Conservation (phyloP, 2,113 vertebrate genomes). For the Gulo gulo region DNA sequence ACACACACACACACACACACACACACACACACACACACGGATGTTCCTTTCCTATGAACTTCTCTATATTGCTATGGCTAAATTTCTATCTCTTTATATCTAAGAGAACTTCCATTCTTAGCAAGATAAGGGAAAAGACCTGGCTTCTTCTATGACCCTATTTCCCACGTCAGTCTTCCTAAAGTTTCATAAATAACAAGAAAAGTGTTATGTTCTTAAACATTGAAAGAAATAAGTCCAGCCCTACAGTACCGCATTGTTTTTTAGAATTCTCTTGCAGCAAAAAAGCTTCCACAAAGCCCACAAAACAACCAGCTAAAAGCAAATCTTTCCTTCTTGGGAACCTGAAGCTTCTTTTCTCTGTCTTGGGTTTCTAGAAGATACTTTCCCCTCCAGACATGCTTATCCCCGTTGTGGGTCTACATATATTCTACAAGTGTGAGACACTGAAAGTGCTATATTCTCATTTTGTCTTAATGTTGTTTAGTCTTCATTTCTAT, state of each 20-base stretch:
- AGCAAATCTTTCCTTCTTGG: not conserved
- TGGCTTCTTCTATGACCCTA: not conserved
- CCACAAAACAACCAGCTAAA: not conserved
- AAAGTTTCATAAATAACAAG: not conserved
- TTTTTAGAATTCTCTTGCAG: not conserved
- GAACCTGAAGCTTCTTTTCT: not conserved
- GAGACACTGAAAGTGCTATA: not conserved
- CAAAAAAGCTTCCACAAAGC: not conserved
- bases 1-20: too few species aligned
- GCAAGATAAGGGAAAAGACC: not conserved
- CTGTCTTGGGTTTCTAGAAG: not conserved
- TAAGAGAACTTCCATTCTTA: not conserved
- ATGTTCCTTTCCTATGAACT: not conserved
- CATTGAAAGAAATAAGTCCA: not conserved
- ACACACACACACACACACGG: not conserved
- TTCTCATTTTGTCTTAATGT: not conserved
- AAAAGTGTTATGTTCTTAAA: not conserved
- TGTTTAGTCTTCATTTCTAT: not conserved
- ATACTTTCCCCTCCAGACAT: not conserved
- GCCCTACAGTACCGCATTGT: not conserved
- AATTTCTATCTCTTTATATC: not conserved
- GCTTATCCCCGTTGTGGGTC: not conserved
- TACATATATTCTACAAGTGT: not conserved
- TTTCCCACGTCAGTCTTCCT: slow-evolving; percentile 1
- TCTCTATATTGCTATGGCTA: not conserved